Base-by-base conservation (phyloP, 2,888 invertebrate species). In the Dusona sp. region DNA sequence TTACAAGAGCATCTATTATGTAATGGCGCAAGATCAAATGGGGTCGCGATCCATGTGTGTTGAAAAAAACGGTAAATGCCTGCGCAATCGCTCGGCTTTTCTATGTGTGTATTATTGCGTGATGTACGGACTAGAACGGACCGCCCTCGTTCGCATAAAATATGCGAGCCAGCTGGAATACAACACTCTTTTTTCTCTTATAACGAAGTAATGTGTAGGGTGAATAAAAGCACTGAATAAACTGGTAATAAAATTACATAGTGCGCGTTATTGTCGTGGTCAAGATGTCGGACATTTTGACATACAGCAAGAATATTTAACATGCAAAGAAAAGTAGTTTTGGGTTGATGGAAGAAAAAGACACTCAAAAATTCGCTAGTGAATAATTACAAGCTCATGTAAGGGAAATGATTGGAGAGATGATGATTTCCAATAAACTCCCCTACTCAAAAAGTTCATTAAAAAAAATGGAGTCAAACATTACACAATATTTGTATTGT, bases 1-100 rank as follows among this genome's bases (percentile, higher is more conserved):
- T 33, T 51, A 42, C 67, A 78, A 78, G 33, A 65, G 78, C 29
- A 67, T 68, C n/a, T 48, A 78, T 78, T 72, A 67, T 64, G 51
- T 38, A 42, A 38, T 54, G 51, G 19, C 3, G 38, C 19, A 25
- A 4, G 9, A 67, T 11, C 19, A 36, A 16, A 51, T 19, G 42
- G 48, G 8, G 38, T 11, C 54, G 78, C n/a, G n/a, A 51, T 29
- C 51, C 51, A 29, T 54, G 25, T 9, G n/a, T 3, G 22, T 3
- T 22, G n/a, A 13, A 65, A 54, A 67, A 78, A 67, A 36, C 36
- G 51, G 38, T 61, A 29, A 33, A n/a, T 29, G 48, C 19, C 25
- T 29, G 45, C 51, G 19, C 29, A 51, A 67, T 67, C 67, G 19
- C 16, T 78, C 51, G 33, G 19, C 54, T 78, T 78, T 51, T 36